phyloP scores from a whole-genome alignment of 2,113 vertebrate genomes.

The Bufo bufo region DNA sequence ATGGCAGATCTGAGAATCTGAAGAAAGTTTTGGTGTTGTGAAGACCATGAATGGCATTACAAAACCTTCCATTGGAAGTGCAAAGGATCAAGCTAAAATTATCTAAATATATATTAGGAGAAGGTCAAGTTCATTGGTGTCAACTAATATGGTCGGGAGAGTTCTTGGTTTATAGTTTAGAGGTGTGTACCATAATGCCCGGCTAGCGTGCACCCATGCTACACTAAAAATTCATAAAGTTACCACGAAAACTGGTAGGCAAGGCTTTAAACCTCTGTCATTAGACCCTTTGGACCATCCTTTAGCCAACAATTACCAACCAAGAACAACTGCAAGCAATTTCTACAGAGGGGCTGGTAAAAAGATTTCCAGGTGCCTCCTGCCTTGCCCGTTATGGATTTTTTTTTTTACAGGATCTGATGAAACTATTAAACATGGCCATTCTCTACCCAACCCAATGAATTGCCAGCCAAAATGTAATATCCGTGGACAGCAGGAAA shows the following conservation, averaged over 20 bases:
- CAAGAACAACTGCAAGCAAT: background rate
- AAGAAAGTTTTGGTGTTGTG: background rate
- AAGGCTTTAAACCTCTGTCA: background rate
- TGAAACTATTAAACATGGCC: background rate
- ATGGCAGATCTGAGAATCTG: background rate
- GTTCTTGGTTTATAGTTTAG: too few species aligned
- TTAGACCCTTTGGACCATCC: background rate
- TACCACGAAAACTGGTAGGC: too few species aligned
- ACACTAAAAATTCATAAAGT: too few species aligned
- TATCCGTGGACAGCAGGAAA: background rate
- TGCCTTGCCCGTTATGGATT: background rate
- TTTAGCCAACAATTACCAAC: background rate
- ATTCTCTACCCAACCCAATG: background rate
- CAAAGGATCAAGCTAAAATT: background rate
- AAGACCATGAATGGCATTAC: background rate
- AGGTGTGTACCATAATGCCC: too few species aligned
- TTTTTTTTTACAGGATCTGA: background rate
- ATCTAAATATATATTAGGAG: background rate
- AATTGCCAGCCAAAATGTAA: background rate
- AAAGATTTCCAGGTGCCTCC: background rate
- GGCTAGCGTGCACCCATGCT: too few species aligned
- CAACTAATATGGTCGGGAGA: background rate
- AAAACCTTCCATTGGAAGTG: background rate
- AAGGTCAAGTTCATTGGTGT: background rate
- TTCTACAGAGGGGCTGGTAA: background rate